Evolutionary conservation across 2,797 vertebrate species (phyloP).

Genomic region (Allobates femoralis): DNA sequence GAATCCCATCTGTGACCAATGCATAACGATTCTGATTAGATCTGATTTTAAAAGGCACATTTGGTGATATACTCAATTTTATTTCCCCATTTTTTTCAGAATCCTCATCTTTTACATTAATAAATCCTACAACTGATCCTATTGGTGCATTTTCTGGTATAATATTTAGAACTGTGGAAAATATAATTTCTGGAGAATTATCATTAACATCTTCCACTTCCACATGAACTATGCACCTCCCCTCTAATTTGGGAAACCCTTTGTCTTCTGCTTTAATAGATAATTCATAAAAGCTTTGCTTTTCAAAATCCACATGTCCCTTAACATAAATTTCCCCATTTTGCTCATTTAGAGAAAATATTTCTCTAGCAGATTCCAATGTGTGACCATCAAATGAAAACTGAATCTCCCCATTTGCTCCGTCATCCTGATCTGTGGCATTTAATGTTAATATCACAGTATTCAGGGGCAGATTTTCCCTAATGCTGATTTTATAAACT

Average conservation of each 20-base stretch:
- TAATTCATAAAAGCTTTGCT: conserved; percentile 70
- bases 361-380: conserved; percentile 21
- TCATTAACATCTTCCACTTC: conserved; percentile 90
- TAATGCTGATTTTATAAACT: conserved; percentile 70
- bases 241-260: conserved; percentile 90
- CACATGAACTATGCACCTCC: conserved; percentile 89
- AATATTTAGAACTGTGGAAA: conserved; percentile 84
- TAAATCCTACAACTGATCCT: conserved; percentile 82
- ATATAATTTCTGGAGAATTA: conserved; percentile 86
- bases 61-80: neutral
- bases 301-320: conserved; percentile 69
- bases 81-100: conserved; percentile 1
- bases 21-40: neutral
- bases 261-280: conserved; percentile 83
- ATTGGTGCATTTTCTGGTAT: conserved; percentile 85
- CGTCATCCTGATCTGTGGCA: conserved; percentile 72
- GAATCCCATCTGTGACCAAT: conserved; percentile 63
- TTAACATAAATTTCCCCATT: conserved; percentile 73
- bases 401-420: conserved; percentile 72
- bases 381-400: conserved; percentile 72
- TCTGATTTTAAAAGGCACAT: conserved; percentile 1
- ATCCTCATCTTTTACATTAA: neutral
- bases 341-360: conserved; percentile 38
- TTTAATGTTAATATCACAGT: conserved; percentile 71
- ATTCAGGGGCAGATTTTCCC: no score